Base-by-base conservation (phyloP, 2,888 invertebrate genomes). In the Drosophila cracens region DNA sequence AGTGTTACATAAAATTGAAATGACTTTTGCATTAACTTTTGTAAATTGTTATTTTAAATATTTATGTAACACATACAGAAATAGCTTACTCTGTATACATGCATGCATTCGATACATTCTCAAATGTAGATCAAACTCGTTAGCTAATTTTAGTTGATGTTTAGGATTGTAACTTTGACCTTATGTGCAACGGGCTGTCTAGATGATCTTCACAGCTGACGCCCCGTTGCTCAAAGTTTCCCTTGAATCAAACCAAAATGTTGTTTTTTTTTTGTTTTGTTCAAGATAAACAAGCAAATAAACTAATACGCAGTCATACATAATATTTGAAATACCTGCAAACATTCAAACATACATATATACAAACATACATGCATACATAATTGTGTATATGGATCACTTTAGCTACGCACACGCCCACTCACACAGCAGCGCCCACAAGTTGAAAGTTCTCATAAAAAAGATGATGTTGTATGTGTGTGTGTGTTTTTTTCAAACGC, bases 391-490 rank as follows among this genome's bases (percentile, higher is more conserved):
- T 66, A 33, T 74, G 58, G 53, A 54, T 67, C 74, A 38, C 36
- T 57, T 38, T 18, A 27, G 56, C 40, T 49, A 34, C 21, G 57
- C 56, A 80, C 68, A 80, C 70, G 70, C 82, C 70, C 74, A 77
- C 74, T 65, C 69, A 59, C 21, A 51, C 49, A 60, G 70, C 40
- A 60, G 61, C 73, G 74, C 81, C 81, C 68, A 79, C 80, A 83
- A 83, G 89, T 87, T 87, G 87, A 87, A 90, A 90, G 89, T 88
- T 90, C 87, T 88, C 90, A 87, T 87, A 88, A 90, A 90, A 76
- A 59, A 34, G 16, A 66, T 54, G 33, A 38, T 54, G n/a, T 38
- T 63, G 38, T 63, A 18, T 72, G 58, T 65, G 51, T 66, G 48
- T 76, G 49, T 61, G 10, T 13, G 51, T 51, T 31, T 11, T 33